phyloP scores from a whole-genome alignment of 2,113 vertebrate genomes.

The Miniopterus natalensis region DNA sequence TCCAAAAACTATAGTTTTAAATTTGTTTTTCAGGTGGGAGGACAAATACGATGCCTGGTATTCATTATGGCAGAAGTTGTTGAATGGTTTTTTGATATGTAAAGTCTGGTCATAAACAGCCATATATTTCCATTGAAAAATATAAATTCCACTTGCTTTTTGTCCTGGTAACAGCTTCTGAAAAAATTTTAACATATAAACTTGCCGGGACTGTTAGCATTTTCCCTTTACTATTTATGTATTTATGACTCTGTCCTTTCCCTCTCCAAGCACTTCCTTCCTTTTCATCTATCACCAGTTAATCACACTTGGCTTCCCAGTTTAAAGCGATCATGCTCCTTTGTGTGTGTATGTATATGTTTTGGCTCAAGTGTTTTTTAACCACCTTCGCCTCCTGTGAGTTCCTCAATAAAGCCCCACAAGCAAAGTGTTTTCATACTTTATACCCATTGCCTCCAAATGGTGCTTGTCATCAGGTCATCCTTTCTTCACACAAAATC shows the following conservation, averaged over 20 bases:
- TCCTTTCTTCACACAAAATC: slow-evolving; percentile 69
- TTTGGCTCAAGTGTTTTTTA: slow-evolving; percentile 76
- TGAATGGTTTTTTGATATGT: slow-evolving; percentile 31
- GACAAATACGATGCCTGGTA: neutral
- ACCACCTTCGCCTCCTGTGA: slow-evolving; percentile 45
- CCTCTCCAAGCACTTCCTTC: slow-evolving; percentile 18
- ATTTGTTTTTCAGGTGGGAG: neutral
- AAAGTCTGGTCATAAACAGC: neutral
- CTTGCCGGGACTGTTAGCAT: neutral
- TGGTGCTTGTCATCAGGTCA: slow-evolving; percentile 70
- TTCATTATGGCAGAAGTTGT: neutral
- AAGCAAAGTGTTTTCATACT: slow-evolving; percentile 74
- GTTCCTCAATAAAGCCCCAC: slow-evolving; percentile 65
- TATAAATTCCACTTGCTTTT: neutral
- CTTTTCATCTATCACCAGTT: slow-evolving; percentile 65
- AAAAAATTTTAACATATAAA: slow-evolving; percentile 39
- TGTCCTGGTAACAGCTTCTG: slow-evolving; percentile 32
- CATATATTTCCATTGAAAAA: slow-evolving; percentile 55
- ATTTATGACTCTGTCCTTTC: slow-evolving; percentile 46
- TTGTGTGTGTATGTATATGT: slow-evolving; percentile 63
- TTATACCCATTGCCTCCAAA: slow-evolving; percentile 70
- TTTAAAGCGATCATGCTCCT: slow-evolving; percentile 63
- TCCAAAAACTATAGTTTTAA: neutral
- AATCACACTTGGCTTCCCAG: slow-evolving; percentile 62
- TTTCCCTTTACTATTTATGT: slow-evolving; percentile 44